phyloP scores from a whole-genome alignment of 2,888 invertebrate genomes.

The Ormyrus rosae region DNA sequence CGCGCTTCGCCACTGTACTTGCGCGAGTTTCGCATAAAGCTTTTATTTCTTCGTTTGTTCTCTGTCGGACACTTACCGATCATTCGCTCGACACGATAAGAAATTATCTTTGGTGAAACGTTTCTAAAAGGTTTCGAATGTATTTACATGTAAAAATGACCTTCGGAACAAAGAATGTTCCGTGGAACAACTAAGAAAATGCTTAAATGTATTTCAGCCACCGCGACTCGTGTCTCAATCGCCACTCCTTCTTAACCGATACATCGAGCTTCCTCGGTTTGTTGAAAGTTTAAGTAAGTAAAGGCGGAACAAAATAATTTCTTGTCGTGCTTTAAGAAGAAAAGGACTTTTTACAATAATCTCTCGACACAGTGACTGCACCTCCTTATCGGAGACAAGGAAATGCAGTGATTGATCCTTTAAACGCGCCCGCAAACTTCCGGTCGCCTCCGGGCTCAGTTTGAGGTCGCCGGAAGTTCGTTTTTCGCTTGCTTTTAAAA shows the following conservation, averaged over 20 bases:
- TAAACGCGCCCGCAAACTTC: slow-evolving; percentile 40
- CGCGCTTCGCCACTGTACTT: slow-evolving; percentile 53
- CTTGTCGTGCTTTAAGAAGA: no score
- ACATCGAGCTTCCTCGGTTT: no score
- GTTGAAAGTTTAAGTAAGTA: no score
- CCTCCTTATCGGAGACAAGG: slow-evolving; percentile 16
- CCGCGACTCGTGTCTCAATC: no score
- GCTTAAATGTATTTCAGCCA: no score
- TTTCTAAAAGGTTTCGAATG: no score
- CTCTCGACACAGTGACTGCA: slow-evolving; percentile 23
- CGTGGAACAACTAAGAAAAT: no score
- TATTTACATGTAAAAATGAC: no score
- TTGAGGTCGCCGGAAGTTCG: slow-evolving; percentile 32
- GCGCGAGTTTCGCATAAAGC: slow-evolving; percentile 40
- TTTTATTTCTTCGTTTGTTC: slow-evolving; percentile 40
- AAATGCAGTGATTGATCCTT: slow-evolving; percentile 32
- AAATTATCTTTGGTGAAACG: not conserved
- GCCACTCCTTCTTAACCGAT: no score
- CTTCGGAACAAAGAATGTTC: no score
- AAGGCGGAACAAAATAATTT: no score
- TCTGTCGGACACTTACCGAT: not conserved
- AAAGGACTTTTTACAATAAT: no score
- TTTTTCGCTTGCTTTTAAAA: not conserved
- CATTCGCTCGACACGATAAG: slow-evolving; percentile 11
- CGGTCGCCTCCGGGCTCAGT: slow-evolving; percentile 33